phyloP scores from a whole-genome alignment of 2,113 vertebrate species.

The Scytalopus superciliaris region DNA sequence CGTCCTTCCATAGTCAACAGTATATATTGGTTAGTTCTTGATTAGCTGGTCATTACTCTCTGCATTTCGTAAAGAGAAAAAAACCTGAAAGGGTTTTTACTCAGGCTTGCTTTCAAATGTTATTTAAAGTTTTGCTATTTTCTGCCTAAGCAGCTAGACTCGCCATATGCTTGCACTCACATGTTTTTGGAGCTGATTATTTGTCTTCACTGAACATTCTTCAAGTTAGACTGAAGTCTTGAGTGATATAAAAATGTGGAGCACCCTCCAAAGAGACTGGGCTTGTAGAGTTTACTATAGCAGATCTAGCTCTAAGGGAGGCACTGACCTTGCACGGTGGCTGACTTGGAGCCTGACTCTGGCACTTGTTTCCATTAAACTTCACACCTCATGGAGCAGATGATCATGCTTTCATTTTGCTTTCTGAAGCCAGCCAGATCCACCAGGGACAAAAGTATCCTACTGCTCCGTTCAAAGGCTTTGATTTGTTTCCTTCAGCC shows the following conservation, averaged over 20 bases:
- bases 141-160: not conserved
- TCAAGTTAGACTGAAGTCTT: not conserved
- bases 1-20: not conserved
- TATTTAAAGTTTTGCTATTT: not conserved
- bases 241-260: not conserved
- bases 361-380: not conserved
- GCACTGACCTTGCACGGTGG: accelerated
- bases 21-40: not conserved
- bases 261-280: not conserved
- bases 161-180: not conserved
- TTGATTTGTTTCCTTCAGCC: not conserved
- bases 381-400: not conserved
- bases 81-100: not conserved
- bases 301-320: not conserved
- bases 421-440: not conserved
- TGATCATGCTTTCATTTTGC: not conserved
- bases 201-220: not conserved
- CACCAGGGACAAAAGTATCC: not conserved
- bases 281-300: not conserved
- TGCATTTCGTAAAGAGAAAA: not conserved
- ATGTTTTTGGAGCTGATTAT: not conserved
- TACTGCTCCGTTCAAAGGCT: not conserved
- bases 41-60: not conserved
- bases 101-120: not conserved
- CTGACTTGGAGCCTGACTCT: not conserved